phyloP scores from a whole-genome alignment of 1,140 invertebrate genomes.

The Apis laboriosa region DNA sequence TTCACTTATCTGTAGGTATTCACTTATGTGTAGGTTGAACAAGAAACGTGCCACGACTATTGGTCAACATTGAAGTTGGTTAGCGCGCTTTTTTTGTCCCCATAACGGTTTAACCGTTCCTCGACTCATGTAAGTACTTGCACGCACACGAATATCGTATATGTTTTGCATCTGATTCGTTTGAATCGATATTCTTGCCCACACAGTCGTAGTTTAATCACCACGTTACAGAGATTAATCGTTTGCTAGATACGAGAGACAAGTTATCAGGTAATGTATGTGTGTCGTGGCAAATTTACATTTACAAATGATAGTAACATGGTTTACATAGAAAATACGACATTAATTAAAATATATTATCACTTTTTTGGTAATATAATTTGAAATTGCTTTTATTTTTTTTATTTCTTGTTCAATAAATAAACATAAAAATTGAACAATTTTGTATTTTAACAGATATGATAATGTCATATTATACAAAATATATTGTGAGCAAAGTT shows the following conservation, averaged over 20 bases:
- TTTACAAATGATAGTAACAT: constrained; percentile 1
- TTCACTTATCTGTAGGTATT: constrained; percentile 4
- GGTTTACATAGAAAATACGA: neutral
- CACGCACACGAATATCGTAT: neutral
- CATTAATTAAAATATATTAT: constrained; percentile 2
- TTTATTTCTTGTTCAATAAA: neutral
- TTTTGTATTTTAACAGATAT: neutral
- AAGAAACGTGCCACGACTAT: constrained; percentile 6
- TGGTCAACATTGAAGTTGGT: constrained; percentile 25
- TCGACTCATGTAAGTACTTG: neutral
- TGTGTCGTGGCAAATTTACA: constrained; percentile 27
- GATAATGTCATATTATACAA: neutral
- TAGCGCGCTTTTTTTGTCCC: constrained; percentile 18
- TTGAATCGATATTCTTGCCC: constrained; percentile 47
- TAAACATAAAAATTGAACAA: neutral
- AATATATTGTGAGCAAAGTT: neutral
- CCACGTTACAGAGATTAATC: constrained; percentile 42
- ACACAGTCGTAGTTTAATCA: constrained; percentile 38
- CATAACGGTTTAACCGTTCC: constrained; percentile 25
- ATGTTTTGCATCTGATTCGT: constrained; percentile 46
- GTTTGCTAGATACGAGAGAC: constrained; percentile 30
- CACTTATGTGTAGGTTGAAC: neutral
- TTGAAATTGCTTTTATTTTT: neutral
- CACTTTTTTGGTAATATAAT: neutral
- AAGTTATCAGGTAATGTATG: constrained; percentile 40